These are phyloP conservation scores for Phlogophora meticulosa DNA, from an alignment of 2,888 invertebrate species.

Conservation along the genomic window DNA sequence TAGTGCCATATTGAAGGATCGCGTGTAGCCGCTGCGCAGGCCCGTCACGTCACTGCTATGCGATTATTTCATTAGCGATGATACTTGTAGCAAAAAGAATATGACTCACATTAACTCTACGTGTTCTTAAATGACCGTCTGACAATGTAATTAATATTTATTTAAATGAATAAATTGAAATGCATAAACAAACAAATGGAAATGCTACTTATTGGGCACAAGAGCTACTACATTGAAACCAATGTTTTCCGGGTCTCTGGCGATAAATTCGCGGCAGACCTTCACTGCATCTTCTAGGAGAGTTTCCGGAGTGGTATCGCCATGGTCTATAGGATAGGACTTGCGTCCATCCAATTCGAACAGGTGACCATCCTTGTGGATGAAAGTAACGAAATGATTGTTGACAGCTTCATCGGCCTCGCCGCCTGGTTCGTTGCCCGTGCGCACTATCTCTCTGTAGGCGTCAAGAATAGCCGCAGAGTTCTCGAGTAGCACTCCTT, in stretches of 20 bases:
- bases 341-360: constrained; percentile 95
- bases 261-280: constrained; percentile 96
- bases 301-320: constrained; percentile 93
- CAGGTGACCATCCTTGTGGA: constrained; percentile 94
- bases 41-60: constrained; percentile 71
- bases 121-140: constrained; percentile 59
- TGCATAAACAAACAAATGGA: constrained; percentile 49
- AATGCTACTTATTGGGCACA: constrained; percentile 85
- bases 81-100: constrained; percentile 66
- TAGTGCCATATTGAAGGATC: constrained; percentile 78
- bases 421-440: constrained; percentile 95
- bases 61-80: constrained; percentile 74
- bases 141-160: constrained; percentile 60
- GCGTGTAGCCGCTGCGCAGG: constrained; percentile 75
- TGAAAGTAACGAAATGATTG: constrained; percentile 97
- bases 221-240: constrained; percentile 97
- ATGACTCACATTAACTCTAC: constrained; percentile 62
- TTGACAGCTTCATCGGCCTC: constrained; percentile 93
- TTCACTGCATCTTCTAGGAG: constrained; percentile 96
- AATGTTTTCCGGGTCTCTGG: constrained; percentile 95
- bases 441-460: constrained; percentile 95
- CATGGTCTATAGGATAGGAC: constrained; percentile 95
- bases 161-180: constrained; percentile 58
- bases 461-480: constrained; percentile 93
- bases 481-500: constrained; percentile 94